Evolutionary conservation across 2,797 vertebrate genomes (phyloP), one percentile per base, ranked within the genome.

Genomic region (Emys orbicularis): DNA sequence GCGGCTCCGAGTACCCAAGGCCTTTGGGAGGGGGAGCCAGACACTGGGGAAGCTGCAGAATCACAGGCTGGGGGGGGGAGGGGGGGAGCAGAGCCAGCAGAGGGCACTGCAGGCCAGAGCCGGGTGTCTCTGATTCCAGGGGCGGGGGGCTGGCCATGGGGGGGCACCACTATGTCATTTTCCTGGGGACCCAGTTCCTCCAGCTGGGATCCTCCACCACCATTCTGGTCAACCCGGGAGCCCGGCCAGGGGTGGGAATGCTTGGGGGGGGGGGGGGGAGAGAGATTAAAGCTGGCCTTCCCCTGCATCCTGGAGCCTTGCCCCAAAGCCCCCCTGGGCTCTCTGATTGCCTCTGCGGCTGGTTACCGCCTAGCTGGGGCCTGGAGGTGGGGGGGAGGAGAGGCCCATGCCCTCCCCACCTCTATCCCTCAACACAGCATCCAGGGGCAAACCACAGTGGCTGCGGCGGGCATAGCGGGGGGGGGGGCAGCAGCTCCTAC

Each of bases 221-320:
- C 12, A 13, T 29, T 59, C 12, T 59, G 57, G 57, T 31, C 31
- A 18, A 34, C 3, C 59, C 59, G 2, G 59, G 31, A 25, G 56
- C 56, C 95, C 91, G 83, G 96, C 83, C 93, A 7, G 15, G 16
- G 59, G 15, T 6, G 7, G 59, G 15, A 61, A 61, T 61, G 31
- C 31, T 12, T 6, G 31, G 6, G 31, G 2, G 15, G 1, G 15
- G 53, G 4, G 6, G 57, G 27, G 29, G 6, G 4, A 6, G 57
- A 12, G 29, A 15, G 29, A 6, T 31, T 18, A n/a, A 65, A 65
- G 15, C 31, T 31, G 29, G 61, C 13, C 15, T 34, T 15, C 29
- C 29, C 12, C 29, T 3, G 12, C 57, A 15, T 31, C 57, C 57
- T 1, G 2, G 31, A 18, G 31, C 59, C 59, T 34, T 12, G 1